Conservation (phyloP, 2,797 vertebrate species). For the Thripadectes ignobilis region DNA sequence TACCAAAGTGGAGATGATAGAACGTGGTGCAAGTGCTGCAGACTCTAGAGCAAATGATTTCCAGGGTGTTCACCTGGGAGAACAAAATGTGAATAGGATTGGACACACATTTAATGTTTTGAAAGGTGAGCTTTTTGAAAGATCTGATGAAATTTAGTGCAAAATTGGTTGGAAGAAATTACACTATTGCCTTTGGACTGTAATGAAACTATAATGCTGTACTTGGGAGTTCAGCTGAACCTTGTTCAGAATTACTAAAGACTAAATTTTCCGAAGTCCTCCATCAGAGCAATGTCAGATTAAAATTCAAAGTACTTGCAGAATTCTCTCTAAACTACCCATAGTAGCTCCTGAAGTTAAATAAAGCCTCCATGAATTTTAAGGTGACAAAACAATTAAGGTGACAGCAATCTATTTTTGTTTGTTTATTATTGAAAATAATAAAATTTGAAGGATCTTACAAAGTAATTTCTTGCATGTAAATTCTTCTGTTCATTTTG, state of each 20-base stretch:
- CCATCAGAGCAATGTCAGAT: background rate
- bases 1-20: background rate
- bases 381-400: background rate
- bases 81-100: background rate
- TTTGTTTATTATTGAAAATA: background rate
- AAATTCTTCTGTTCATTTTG: constrained; percentile 17
- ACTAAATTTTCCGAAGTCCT: background rate
- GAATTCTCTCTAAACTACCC: background rate
- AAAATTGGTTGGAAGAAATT: background rate
- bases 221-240: background rate
- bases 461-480: constrained; percentile 54
- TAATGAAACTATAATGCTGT: background rate
- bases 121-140: background rate
- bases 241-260: background rate
- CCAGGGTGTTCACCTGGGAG: background rate
- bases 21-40: background rate
- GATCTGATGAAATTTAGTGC: background rate
- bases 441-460: constrained; percentile 62
- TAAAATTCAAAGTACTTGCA: background rate
- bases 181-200: background rate
- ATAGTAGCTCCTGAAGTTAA: background rate
- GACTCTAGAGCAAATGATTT: background rate
- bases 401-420: background rate
- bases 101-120: background rate
- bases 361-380: background rate